A percentile compares a stretch with the other conserved stretches of the same genome.
phyloP scores from a whole-genome alignment of 2,888 invertebrate species.

The Stictocephala bisonia region DNA sequence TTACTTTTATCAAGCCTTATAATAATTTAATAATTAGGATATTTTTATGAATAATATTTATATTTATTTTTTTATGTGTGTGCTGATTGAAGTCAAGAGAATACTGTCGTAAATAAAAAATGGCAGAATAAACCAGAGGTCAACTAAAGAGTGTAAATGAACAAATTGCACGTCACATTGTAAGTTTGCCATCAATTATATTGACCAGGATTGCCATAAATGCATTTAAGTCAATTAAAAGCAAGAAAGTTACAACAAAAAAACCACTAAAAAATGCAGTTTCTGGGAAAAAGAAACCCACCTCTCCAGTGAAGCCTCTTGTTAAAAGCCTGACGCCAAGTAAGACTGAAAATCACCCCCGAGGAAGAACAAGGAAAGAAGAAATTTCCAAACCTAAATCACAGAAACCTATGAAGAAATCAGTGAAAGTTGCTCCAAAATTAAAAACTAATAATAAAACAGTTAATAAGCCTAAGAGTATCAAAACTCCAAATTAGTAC shows the following conservation, averaged over 20 bases:
- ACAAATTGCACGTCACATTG: neutral
- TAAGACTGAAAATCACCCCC: neutral
- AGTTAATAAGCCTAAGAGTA: too few species aligned
- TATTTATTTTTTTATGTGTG: neutral
- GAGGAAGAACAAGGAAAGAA: slow-evolving; percentile 15
- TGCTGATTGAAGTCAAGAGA: neutral
- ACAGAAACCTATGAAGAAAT: neutral
- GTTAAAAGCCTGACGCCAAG: neutral
- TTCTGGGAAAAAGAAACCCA: neutral
- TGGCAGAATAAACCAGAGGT: too few species aligned
- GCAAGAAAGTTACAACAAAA: neutral
- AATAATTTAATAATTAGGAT: too few species aligned
- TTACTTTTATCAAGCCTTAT: too few species aligned
- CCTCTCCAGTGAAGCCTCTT: neutral
- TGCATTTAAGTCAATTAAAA: neutral
- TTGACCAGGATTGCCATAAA: slow-evolving; percentile 21
- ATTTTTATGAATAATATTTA: too few species aligned
- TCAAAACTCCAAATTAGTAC: too few species aligned
- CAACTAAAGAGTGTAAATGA: too few species aligned
- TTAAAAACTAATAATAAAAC: neutral
- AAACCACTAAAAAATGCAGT: neutral
- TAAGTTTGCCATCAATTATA: slow-evolving; percentile 28
- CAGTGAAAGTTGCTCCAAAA: neutral
- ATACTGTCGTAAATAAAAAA: neutral
- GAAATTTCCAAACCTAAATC: neutral